Base-by-base conservation (phyloP, 2,797 vertebrate genomes). In the Alectoris magna region DNA sequence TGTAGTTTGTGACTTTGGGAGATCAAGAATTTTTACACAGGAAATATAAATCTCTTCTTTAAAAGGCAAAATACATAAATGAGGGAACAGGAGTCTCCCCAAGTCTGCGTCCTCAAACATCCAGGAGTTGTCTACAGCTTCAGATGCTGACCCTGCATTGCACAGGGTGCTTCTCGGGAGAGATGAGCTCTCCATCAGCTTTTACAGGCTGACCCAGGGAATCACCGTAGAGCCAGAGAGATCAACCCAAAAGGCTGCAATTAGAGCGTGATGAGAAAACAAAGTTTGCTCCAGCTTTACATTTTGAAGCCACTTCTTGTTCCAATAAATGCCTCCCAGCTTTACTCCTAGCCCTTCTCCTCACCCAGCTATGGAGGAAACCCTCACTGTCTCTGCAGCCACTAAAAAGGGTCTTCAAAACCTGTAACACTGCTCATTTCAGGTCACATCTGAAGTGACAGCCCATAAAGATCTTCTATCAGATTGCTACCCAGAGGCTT, bases 61-160 rank as follows among this genome's bases (percentile, higher is more conserved):
- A 44, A 64, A 72, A 87, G 70, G n/a, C 3, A 19, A 46, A 59
- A 53, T 48, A 19, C 0, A 53, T 72, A 60, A 66, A 48, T 12
- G 67, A 79, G 60, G 41, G 59, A 90, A 81, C 10, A 59, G 24
- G 9, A 34, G 14, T 10, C 11, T 75, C 11, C 23, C 9, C 0
- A 0, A 0, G 0, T 5, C 34, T 4, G 0, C 7, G 6, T 60
- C 16, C 31, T 68, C 23, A 59, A 46, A 19, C 6, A 66, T 22
- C 24, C 31, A 60, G 36, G 10, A 68, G 59, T 3, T 78, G 26
- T 69, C 46, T 55, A 7, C 27, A 21, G 21, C 26, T 66, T 43
- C 12, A n/a, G 44, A 63, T 11, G 22, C 3, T 71, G 36, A 51
- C 59, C 23, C 36, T 66, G 13, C 27, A 74, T 18, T 18, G 22